Conservation (phyloP, 2,888 invertebrate species). For the Coecobrya sp. region DNA sequence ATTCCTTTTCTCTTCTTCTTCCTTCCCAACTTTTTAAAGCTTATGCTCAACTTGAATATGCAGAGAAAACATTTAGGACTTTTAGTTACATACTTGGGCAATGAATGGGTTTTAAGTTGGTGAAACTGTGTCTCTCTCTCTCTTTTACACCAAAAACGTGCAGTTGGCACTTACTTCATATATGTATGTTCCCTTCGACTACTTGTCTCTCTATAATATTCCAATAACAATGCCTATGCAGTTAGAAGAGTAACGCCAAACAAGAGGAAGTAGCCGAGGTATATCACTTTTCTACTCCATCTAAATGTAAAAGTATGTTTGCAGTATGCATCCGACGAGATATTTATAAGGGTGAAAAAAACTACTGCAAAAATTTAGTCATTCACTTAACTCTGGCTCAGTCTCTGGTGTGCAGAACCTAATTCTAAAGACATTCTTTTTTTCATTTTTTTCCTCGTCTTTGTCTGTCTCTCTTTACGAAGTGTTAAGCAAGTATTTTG, state of each 20-base stretch:
- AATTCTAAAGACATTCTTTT: slow-evolving; percentile 76
- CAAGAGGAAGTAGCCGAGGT: background rate
- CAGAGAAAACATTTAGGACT: slow-evolving; percentile 77
- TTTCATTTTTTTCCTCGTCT: slow-evolving; percentile 48
- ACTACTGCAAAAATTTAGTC: slow-evolving; percentile 76
- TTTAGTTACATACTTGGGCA: slow-evolving; percentile 75
- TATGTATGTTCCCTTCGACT: background rate
- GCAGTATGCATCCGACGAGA: slow-evolving; percentile 18
- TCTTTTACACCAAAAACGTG: slow-evolving; percentile 62
- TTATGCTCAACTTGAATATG: slow-evolving; percentile 71
- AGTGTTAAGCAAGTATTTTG: slow-evolving; percentile 76
- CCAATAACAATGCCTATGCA: slow-evolving; percentile 29
- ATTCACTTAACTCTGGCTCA: slow-evolving; percentile 68
- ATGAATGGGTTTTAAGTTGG: slow-evolving; percentile 68
- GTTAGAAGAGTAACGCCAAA: background rate
- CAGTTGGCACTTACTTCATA: slow-evolving; percentile 75
- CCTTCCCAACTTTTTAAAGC: slow-evolving; percentile 64
- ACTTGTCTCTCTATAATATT: background rate
- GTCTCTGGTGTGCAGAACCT: slow-evolving; percentile 63
- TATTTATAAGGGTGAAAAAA: slow-evolving; percentile 52
- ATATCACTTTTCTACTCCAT: background rate
- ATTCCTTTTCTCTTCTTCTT: background rate
- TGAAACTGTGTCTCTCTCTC: slow-evolving; percentile 68
- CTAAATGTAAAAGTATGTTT: slow-evolving; percentile 44
- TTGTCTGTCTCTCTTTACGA: slow-evolving; percentile 55